These are phyloP conservation scores for Enchytraeus crypticus DNA, from an alignment of 2,888 invertebrate genomes.

Conservation along the genomic window DNA sequence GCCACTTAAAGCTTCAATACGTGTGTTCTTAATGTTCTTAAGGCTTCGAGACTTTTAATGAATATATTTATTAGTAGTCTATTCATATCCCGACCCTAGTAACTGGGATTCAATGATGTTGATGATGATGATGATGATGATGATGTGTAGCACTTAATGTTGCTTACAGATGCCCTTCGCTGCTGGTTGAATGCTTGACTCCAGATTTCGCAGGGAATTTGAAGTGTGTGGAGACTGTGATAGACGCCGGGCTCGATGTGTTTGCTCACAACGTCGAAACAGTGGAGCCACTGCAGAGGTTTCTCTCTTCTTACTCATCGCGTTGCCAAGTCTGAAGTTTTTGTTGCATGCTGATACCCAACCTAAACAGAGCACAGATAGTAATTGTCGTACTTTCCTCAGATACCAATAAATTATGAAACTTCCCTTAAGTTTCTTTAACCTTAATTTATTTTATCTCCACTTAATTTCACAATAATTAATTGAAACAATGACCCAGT, in stretches of 20 bases:
- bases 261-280: slow-evolving; percentile 99
- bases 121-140: background rate
- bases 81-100: no score
- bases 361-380: no score
- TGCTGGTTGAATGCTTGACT: slow-evolving; percentile 89
- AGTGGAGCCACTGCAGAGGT: slow-evolving; percentile 76
- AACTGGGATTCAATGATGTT: background rate
- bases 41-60: background rate
- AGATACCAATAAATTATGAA: no score
- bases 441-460: no score
- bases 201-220: slow-evolving; percentile 86
- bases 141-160: no score
- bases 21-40: background rate
- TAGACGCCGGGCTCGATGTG: slow-evolving; percentile 78
- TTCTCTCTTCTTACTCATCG: background rate
- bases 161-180: slow-evolving; percentile 64
- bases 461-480: no score
- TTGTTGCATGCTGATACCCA: no score
- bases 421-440: no score
- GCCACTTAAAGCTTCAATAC: no score
- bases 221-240: slow-evolving; percentile 65
- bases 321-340: no score
- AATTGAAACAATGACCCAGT: no score
- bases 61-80: background rate
- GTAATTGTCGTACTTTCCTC: no score